Base-by-base conservation (phyloP, 2,797 vertebrate genomes). In the Percopsis omiscomaycus region DNA sequence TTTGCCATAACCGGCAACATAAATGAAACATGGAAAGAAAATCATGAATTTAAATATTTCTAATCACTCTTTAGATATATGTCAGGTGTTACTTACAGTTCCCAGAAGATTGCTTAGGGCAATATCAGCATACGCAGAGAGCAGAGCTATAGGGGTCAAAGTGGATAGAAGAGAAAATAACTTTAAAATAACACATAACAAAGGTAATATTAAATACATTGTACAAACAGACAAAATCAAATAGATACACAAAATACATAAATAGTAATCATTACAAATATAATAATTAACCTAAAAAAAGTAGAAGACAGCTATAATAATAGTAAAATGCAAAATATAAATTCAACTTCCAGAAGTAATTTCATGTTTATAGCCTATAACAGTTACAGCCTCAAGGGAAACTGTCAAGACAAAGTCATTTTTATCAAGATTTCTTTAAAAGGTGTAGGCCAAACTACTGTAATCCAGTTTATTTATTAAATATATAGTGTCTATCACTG, bases 21-120 rank as follows among this genome's bases (percentile, higher is more conserved):
- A 52, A 52, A 27, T 10, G 27, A 53, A 1, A 12, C 22, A 22
- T 53, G 22, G 13, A 53, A 53, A 27, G 51, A 28, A 54, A 29
- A 14, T 3, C 52, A 10, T 12, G 5, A 13, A 54, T 29, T 54
- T 14, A 55, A 32, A 54, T 28, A 29, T 13, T 22, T 22, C 22
- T 22, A 22, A 22, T 22, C 22, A 22, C 22, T 22, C 22, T 22
- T 22, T 22, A 22, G 13, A 12, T 27, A 54, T 11, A 32, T n/a
- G 58, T 45, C 53, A 45, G 59, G 46, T 59, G 53, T 32, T 55
- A 85, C 91, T 91, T 53, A 93, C 92, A 49, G 66, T 78, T 81
- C 85, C 91, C 69, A 93, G 70, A 29, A 92, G 71, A 72, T 91
- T 93, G 56, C 84, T 81, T 61, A 93, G 69, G 59, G 91, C 92